Evolutionary conservation across 2,797 vertebrate genomes (phyloP), one percentile per base, ranked within the genome.

Genomic region (Emydoidea blandingii): DNA sequence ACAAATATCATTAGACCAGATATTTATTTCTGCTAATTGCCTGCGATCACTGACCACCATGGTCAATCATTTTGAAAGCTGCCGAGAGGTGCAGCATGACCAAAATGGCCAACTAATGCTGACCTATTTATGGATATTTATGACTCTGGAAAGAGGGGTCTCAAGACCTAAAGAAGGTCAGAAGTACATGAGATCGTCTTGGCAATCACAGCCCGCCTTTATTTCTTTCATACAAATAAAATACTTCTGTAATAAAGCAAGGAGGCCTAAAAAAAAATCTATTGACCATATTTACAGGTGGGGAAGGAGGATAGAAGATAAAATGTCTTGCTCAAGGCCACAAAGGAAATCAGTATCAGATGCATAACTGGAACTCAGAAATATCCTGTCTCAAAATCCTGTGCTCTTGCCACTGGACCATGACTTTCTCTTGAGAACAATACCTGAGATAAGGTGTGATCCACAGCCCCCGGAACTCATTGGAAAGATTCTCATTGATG

Each of bases 11-110:
- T 3, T 4, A 23, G 53, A 15, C 12, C 5, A 23, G 79, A 27
- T 82, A 72, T 41, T 72, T 23, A n/a, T 41, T 41, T 41, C n/a
- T 72, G n/a, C n/a, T 68, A 68, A 68, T 68, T 34, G 14, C 16
- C 8, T 72, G 65, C 56, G 12, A 1, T 0, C 44, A 62, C 68
- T 52, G 18, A 81, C 15, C 52, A 31, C 47, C 49, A 2, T 0
- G 72, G 31, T 50, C 27, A 34, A 7, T 25, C 68, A 5, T 59
- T 62, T 25, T 4, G 19, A 50, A 25, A 49, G 41, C 41, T 87
- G 2, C 11, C 47, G 11, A 1, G 4, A 80, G 82, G 47, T 49
- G n/a, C 52, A 86, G 3, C 0, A 1, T 44, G 68, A 21, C 34
- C 29, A 68, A 68, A 68, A 68, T 37, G n/a, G 65, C n/a, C 65